phyloP scores from a whole-genome alignment of 1,140 invertebrate species.

The Hestina assimilis region DNA sequence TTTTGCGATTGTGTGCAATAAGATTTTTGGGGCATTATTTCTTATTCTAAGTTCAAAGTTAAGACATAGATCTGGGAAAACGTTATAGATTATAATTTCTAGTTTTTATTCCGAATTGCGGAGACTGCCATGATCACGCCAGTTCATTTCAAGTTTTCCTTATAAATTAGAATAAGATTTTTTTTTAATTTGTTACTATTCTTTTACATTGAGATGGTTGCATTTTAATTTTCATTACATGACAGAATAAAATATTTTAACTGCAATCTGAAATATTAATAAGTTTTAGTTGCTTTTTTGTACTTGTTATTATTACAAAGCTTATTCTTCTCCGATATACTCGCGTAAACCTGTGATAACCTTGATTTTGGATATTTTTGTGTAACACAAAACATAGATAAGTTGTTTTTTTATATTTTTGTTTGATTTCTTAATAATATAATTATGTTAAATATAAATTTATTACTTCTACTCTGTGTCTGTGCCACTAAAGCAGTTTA shows the following conservation, averaged over 20 bases:
- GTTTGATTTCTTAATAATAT: neutral
- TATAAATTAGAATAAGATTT: neutral
- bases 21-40: neutral
- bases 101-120: neutral
- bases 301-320: neutral
- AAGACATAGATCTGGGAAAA: neutral
- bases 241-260: no score
- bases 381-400: neutral
- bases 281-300: no score
- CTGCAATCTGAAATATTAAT: no score
- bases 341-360: slow-evolving; percentile 9
- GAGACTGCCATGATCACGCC: slow-evolving; percentile 4
- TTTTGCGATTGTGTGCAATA: slow-evolving; percentile 2
- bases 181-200: neutral
- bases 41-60: no score
- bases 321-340: neutral
- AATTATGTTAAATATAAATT: neutral
- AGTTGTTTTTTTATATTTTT: neutral
- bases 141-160: neutral
- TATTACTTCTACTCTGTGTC: neutral
- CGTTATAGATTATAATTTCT: no score
- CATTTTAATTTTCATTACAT: no score
- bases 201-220: no score
- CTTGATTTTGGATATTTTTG: neutral
- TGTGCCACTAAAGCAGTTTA: neutral